phyloP scores from a whole-genome alignment of 1,140 invertebrate species.

The Delia radicum region DNA sequence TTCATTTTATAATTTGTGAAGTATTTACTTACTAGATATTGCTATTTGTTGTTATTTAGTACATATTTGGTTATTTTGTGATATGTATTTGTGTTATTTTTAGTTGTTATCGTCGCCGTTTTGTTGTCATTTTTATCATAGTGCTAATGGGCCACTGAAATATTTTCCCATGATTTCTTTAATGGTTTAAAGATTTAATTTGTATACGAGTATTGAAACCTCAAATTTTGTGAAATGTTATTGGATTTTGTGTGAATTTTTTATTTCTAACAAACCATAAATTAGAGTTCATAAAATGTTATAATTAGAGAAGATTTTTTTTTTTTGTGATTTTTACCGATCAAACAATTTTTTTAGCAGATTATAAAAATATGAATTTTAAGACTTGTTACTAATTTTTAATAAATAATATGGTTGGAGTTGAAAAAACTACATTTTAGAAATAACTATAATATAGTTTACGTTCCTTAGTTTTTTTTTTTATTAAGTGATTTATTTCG shows the following conservation, averaged over 20 bases:
- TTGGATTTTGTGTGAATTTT: background rate
- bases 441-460: too few relatives aligned
- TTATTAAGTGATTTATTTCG: too few relatives aligned
- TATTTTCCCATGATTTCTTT: constrained; percentile 24
- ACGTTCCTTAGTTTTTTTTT: too few relatives aligned
- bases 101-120: background rate
- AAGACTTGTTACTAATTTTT: too few relatives aligned
- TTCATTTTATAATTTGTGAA: background rate
- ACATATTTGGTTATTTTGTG: background rate
- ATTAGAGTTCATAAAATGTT: background rate
- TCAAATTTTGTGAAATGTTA: background rate
- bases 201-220: background rate
- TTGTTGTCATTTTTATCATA: constrained; percentile 1
- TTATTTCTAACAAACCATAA: background rate
- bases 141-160: constrained; percentile 26
- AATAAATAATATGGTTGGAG: too few relatives aligned
- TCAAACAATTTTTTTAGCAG: background rate
- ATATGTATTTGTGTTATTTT: background rate
- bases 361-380: background rate
- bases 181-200: background rate
- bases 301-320: background rate
- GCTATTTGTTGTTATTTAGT: background rate
- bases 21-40: background rate
- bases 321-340: too few relatives aligned
- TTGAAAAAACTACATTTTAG: too few relatives aligned